Percentiles rank a stretch among this genome's conserved stretches.
Evolutionary conservation across 2,113 vertebrate species (phyloP).

Genomic region (Tachycineta bicolor): DNA sequence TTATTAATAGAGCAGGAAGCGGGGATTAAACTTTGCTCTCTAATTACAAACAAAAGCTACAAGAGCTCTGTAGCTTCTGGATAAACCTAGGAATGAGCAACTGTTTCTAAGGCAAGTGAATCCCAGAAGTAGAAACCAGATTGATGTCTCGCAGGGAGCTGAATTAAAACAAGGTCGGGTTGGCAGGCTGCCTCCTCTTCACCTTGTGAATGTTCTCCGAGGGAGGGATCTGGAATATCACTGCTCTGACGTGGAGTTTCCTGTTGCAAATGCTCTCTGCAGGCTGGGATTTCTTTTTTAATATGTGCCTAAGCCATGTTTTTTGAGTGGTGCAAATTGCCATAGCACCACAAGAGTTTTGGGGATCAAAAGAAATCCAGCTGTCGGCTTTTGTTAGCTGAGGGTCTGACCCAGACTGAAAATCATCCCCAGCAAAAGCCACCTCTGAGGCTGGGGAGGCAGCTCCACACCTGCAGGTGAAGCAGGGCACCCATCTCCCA

Average conservation of each 20-base stretch:
- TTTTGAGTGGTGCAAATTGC: not conserved
- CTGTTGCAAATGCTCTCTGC: not conserved
- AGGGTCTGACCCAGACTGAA: not conserved
- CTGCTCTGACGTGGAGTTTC: constrained; percentile 8
- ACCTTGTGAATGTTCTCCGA: constrained; percentile 34
- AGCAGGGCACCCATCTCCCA: not conserved
- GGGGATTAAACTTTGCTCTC: constrained; percentile 48
- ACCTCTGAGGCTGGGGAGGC: not conserved
- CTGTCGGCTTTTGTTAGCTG: not conserved
- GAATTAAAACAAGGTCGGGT: constrained; percentile 11
- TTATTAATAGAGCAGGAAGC: constrained; percentile 25
- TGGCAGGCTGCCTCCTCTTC: constrained; percentile 46
- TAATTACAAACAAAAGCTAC: constrained; percentile 42
- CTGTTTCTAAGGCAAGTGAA: constrained; percentile 16
- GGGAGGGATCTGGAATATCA: not conserved
- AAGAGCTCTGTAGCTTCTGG: constrained; percentile 28
- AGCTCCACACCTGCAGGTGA: not conserved
- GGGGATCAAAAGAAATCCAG: not conserved
- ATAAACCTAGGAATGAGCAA: constrained; percentile 18
- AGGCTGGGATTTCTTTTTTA: not conserved
- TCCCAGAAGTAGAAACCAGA: constrained; percentile 36
- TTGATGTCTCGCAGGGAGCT: constrained; percentile 1
- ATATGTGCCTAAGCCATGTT: not conserved
- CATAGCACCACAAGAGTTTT: not conserved
- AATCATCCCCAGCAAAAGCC: not conserved